A percentile compares a stretch with the other conserved stretches of the same genome.
phyloP scores from a whole-genome alignment of 2,888 invertebrate genomes.

The Eristalis pertinax region DNA sequence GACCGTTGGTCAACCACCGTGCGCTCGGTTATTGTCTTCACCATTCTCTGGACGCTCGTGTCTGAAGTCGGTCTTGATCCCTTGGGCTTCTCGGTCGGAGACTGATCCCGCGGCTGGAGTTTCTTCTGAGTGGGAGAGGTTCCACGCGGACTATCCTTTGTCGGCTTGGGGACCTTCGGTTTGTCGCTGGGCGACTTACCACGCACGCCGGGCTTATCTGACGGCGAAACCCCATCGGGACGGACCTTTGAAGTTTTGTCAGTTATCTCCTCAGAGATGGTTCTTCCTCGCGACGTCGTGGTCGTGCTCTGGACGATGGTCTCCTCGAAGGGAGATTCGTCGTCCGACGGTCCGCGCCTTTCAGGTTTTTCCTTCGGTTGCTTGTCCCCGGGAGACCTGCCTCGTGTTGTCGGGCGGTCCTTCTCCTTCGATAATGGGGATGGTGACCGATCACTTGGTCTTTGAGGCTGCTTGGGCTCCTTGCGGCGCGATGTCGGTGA shows the following conservation, averaged over 20 bases:
- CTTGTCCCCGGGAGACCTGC: conserved; percentile 15
- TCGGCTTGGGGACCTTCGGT: background rate
- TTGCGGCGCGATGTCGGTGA: conserved; percentile 9
- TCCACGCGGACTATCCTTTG: conserved; percentile 4
- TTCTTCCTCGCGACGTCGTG: background rate
- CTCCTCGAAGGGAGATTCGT: background rate
- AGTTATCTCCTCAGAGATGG: background rate
- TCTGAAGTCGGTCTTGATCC: conserved; percentile 14
- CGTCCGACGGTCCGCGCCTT: background rate
- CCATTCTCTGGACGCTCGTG: conserved; percentile 16
- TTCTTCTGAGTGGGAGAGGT: conserved; percentile 51
- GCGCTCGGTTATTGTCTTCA: background rate
- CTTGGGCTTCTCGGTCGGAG: conserved; percentile 16
- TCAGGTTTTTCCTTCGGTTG: background rate
- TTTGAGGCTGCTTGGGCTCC: no score
- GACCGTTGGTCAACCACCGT: background rate
- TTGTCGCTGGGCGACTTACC: background rate
- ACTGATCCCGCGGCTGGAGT: conserved; percentile 12
- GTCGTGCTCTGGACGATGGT: background rate
- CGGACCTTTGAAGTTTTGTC: background rate
- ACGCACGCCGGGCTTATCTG: background rate
- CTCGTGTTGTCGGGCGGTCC: background rate
- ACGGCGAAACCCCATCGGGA: background rate
- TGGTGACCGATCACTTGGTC: no score
- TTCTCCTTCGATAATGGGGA: conserved; percentile 19